Conservation (phyloP, 2,888 invertebrate species). For the Cheilosia vernalis region DNA sequence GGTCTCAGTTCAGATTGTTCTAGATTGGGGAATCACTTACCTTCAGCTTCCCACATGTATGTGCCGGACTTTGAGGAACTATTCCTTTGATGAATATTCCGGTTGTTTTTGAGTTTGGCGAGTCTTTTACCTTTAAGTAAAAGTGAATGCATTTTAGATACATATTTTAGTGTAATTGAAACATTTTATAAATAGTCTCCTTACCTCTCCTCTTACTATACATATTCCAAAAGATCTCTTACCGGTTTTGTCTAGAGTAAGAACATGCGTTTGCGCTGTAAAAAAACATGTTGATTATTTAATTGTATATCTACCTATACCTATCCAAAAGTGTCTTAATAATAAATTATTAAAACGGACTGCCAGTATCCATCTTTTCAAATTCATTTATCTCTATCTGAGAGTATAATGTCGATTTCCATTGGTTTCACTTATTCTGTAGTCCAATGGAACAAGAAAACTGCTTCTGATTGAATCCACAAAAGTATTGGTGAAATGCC, state of each 20-base stretch:
- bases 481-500: no score
- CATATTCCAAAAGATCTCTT: conserved; percentile 94
- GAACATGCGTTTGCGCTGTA: conserved; percentile 79
- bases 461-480: no score
- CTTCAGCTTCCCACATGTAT: conserved; percentile 92
- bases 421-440: no score
- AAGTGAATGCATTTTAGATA: not conserved
- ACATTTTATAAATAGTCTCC: not conserved
- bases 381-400: no score
- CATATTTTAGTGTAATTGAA: not conserved
- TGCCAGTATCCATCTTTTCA: no score
- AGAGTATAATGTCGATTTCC: no score
- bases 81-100: conserved; percentile 99
- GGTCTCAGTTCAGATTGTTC: no score
- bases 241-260: conserved; percentile 81
- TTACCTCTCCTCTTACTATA: conserved; percentile 97
- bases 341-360: no score
- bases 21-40: conserved; percentile 83
- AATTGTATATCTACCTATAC: no score
- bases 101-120: conserved; percentile 87
- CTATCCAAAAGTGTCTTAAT: no score
- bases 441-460: no score
- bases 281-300: not conserved
- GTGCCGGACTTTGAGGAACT: conserved; percentile 96
- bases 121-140: conserved; percentile 84